A percentile compares a stretch with the other conserved stretches of the same genome.
Evolutionary conservation across 2,797 vertebrate genomes (phyloP).

Genomic region (Macroramphosus scolopax): DNA sequence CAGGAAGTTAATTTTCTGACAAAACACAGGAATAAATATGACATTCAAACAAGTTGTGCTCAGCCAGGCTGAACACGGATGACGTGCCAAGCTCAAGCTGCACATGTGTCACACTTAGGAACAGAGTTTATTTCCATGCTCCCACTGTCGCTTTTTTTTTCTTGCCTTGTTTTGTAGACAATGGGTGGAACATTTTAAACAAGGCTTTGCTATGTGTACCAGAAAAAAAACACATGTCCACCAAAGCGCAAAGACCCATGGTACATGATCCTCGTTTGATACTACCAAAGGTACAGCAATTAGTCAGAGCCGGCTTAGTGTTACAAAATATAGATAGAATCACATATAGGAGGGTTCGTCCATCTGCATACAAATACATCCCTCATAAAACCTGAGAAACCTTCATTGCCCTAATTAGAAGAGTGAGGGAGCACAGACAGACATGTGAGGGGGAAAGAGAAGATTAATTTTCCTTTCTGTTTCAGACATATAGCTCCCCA

Average conservation of each 20-base stretch:
- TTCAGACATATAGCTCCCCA: constrained; percentile 54
- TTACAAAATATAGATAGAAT: constrained; percentile 26
- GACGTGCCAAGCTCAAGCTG: constrained; percentile 81
- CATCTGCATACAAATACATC: constrained; percentile 31
- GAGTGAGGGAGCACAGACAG: constrained; percentile 11
- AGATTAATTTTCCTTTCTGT: constrained; percentile 67
- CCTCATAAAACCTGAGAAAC: constrained; percentile 32
- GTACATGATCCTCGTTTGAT: constrained; percentile 23
- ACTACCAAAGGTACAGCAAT: constrained; percentile 1
- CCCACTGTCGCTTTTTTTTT: constrained; percentile 73
- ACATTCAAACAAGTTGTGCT: constrained; percentile 99
- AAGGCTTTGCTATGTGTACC: constrained; percentile 14
- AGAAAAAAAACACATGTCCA: constrained; percentile 7
- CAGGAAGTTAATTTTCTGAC: constrained; percentile 99
- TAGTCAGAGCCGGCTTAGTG: neutral
- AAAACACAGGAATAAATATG: constrained; percentile 99
- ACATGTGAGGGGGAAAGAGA: constrained; percentile 18
- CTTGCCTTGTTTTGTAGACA: constrained; percentile 63
- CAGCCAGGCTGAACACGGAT: constrained; percentile 94
- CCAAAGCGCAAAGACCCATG: constrained; percentile 21
- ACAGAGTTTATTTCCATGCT: constrained; percentile 76
- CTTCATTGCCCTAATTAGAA: constrained; percentile 37
- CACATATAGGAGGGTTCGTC: constrained; percentile 4
- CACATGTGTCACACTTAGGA: constrained; percentile 88
- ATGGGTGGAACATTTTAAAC: constrained; percentile 33